Conservation (phyloP, 2,888 invertebrate genomes). For the Globia sparganii region DNA sequence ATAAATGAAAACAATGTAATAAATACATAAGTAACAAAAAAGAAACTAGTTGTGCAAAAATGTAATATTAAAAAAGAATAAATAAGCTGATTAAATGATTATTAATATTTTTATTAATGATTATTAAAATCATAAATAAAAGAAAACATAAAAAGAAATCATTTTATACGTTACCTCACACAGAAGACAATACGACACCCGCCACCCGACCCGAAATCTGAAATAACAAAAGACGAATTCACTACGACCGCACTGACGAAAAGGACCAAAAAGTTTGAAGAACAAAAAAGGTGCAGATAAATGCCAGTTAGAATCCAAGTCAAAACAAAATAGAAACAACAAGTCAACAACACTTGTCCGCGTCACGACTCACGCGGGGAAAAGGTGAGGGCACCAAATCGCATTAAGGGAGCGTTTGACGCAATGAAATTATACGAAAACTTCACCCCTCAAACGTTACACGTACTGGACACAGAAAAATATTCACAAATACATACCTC, state of each 20-base stretch:
- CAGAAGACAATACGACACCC: conserved; percentile 24
- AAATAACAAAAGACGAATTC: conserved; percentile 70
- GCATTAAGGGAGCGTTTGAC: conserved; percentile 80
- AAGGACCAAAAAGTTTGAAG: conserved; percentile 57
- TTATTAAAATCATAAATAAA: conserved; percentile 26
- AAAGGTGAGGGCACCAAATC: conserved; percentile 79
- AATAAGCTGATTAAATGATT: not conserved
- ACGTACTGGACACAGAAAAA: conserved; percentile 44
- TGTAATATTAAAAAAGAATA: not conserved
- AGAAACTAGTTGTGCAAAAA: not conserved
- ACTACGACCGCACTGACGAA: conserved; percentile 53
- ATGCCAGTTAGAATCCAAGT: conserved; percentile 75
- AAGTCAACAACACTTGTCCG: conserved; percentile 86
- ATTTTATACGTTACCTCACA: conserved; percentile 75
- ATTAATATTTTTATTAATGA: too few species aligned
- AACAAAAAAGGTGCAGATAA: conserved; percentile 65
- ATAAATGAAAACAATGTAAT: not conserved
- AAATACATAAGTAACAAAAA: not conserved
- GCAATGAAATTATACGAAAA: conserved; percentile 82
- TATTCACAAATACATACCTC: conserved; percentile 77
- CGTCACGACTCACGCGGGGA: conserved; percentile 75
- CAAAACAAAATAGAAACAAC: conserved; percentile 86
- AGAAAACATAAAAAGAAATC: conserved; percentile 32
- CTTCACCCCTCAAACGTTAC: conserved; percentile 61
- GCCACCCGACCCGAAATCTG: conserved; percentile 70